Base-by-base conservation (phyloP, 2,888 invertebrate genomes). In the Cryptus armator region DNA sequence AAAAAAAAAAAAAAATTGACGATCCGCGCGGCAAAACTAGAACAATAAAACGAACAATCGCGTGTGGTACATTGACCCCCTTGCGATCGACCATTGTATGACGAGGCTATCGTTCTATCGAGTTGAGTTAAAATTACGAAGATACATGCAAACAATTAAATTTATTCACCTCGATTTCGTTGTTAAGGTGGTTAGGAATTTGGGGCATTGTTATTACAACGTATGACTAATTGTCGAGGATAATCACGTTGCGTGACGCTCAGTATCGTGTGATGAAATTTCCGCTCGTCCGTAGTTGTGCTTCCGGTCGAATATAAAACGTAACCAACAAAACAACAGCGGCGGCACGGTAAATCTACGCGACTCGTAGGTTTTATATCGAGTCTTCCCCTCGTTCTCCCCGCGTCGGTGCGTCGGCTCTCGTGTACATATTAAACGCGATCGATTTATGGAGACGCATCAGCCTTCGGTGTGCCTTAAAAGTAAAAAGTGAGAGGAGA, bases 401-500 rank as follows among this genome's bases (percentile, higher is more conserved):
- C 3, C 67, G 9, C n/a, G 12, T 53, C n/a, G 24, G 14, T 62
- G 37, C 53, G 32, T 37, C 14, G 72, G 32, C 51, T 46, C 56
- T 67, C 44, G 29, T 44, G 14, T 46, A 53, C 82, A 78, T 68
- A 37, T 72, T 48, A 51, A 68, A 74, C n/a, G 68, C 80, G 77
- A 86, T 83, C 83, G 81, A 81, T 77, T 67, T 74, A 78, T 68
- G 43, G 72, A 78, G 67, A 64, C 53, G 59, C 62, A 48, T 4
- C 78, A 76, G 67, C 83, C 86, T 86, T 86, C 86, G 76, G 37
- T 67, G 29, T 48, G 71, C 86, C 85, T 82, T 86, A 78, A 83
- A 80, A 48, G 81, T 81, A 76, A 85, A 83, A 86, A 85, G 85
- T 86, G 83, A 85, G 85, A 86, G 86, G 85, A 83, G 72, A 75